These are phyloP conservation scores for Physella acuta DNA, from an alignment of 1,140 invertebrate species.

Conservation along the genomic window DNA sequence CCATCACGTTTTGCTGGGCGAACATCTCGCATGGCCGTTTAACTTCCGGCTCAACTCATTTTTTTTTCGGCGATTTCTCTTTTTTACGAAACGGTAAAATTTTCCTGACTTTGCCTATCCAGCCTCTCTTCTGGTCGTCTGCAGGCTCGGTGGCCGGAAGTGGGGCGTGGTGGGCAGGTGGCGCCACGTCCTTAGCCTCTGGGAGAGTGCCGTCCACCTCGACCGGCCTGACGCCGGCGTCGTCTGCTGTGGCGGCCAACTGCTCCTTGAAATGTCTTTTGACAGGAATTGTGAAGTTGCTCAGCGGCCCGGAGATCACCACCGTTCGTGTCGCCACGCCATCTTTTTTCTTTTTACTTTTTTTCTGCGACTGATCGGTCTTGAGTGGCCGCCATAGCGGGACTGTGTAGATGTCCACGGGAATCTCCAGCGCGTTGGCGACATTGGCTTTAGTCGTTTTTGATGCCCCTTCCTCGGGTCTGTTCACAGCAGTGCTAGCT, in stretches of 20 bases:
- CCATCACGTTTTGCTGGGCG: too few species aligned
- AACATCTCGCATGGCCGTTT: too few species aligned
- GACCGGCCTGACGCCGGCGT: neutral
- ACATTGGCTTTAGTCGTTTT: too few species aligned
- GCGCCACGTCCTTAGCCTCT: neutral
- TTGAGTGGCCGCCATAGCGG: neutral
- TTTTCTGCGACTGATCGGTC: neutral
- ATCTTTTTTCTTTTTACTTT: constrained; percentile 3
- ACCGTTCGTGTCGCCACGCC: neutral
- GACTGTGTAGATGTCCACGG: constrained; percentile 11
- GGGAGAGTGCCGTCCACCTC: neutral
- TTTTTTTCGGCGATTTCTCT: too few species aligned
- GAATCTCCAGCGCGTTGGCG: neutral
- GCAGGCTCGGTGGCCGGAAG: neutral
- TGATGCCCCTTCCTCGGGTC: too few species aligned
- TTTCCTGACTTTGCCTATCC: neutral
- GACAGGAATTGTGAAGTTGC: constrained; percentile 3
- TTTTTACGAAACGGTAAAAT: neutral
- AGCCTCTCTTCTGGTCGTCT: neutral
- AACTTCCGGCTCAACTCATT: too few species aligned
- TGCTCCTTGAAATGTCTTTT: neutral
- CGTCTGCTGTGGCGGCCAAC: too few species aligned
- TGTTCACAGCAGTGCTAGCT: too few species aligned
- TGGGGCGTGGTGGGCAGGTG: neutral
- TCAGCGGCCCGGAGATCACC: constrained; percentile 7